Evolutionary conservation across 1,140 invertebrate genomes (phyloP).

Genomic region (Aphaenogaster rudis): DNA sequence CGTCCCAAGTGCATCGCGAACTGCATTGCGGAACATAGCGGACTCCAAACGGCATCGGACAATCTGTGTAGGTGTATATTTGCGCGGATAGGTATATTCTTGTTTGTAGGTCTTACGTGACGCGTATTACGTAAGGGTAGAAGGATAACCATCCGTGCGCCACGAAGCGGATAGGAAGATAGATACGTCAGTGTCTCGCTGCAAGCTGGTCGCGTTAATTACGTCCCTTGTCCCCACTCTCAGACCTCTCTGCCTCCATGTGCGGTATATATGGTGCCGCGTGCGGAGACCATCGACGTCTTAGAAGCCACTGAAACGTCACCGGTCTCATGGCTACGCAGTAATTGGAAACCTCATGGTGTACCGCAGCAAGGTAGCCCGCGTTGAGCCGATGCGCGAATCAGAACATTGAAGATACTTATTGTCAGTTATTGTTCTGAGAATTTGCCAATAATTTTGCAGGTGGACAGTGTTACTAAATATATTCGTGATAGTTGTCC

Average conservation of each 20-base stretch:
- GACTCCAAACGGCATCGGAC: constrained; percentile 14
- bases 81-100: constrained; percentile 7
- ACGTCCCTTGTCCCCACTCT: constrained; percentile 74
- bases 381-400: constrained; percentile 54
- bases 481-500: background rate
- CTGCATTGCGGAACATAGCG: constrained; percentile 62
- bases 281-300: constrained; percentile 63
- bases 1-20: background rate
- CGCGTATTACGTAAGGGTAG: constrained; percentile 78
- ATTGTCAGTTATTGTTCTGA: constrained; percentile 41
- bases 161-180: constrained; percentile 76
- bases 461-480: background rate
- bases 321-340: constrained; percentile 72
- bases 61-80: constrained; percentile 3
- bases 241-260: constrained; percentile 24
- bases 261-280: constrained; percentile 46
- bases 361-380: constrained; percentile 34
- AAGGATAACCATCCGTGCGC: constrained; percentile 70
- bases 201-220: constrained; percentile 82
- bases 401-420: constrained; percentile 62
- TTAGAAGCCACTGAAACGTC: constrained; percentile 80
- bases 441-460: background rate
- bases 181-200: constrained; percentile 82
- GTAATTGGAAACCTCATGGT: constrained; percentile 82
- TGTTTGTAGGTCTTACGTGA: constrained; percentile 77